Evolutionary conservation across 2,888 invertebrate genomes (phyloP).

Genomic region (Mythimna pallens): DNA sequence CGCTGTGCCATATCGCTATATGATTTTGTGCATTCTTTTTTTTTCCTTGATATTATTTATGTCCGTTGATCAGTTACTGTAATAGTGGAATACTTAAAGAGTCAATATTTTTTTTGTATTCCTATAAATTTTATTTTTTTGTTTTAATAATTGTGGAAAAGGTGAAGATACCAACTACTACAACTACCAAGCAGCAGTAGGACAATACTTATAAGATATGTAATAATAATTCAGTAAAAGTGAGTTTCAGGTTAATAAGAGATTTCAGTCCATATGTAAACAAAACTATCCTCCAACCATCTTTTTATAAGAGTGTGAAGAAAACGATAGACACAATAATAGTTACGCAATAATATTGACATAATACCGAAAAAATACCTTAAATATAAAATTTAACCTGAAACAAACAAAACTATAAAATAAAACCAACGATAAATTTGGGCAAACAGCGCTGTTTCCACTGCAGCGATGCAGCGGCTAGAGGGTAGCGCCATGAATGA

Average conservation of each 20-base stretch:
- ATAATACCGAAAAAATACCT: not conserved
- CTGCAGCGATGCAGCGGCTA: slow-evolving; percentile 66
- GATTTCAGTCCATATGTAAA: not conserved
- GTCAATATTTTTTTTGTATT: not conserved
- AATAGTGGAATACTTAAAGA: not conserved
- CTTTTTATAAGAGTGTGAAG: not conserved
- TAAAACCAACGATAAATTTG: slow-evolving; percentile 28
- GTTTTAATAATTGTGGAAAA: not conserved
- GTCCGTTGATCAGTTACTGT: not conserved
- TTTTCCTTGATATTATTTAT: not conserved
- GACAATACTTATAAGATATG: too few species aligned
- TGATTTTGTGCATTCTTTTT: slow-evolving; percentile 1
- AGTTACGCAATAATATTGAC: too few species aligned
- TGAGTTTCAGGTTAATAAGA: not conserved
- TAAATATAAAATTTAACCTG: slow-evolving; percentile 3
- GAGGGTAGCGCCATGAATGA: slow-evolving; percentile 52
- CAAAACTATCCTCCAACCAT: not conserved
- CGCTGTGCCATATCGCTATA: slow-evolving; percentile 51
- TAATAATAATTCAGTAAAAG: not conserved
- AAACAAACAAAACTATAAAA: slow-evolving; percentile 42
- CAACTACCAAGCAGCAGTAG: not conserved
- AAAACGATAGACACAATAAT: not conserved
- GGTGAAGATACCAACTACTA: too few species aligned
- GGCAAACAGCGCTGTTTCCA: slow-evolving; percentile 42
- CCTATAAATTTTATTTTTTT: not conserved